Base-by-base conservation (phyloP, 2,888 invertebrate species). In the Lycia hirtaria region DNA sequence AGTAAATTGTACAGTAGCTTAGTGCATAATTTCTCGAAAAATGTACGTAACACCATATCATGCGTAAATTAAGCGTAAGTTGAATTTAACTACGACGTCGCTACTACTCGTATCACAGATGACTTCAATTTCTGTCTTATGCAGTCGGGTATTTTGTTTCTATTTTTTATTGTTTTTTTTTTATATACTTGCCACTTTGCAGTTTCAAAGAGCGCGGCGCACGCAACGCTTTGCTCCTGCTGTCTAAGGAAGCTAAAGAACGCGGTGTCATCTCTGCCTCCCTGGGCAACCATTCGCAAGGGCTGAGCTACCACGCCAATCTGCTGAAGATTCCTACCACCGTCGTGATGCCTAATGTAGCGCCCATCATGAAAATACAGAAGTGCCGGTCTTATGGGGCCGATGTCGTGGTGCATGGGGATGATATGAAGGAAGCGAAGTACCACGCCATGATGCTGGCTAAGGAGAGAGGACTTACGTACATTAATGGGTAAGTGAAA, bases 121-220 rank as follows among this genome's bases (percentile, higher is more conserved):
- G n/a, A n/a, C n/a, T n/a, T n/a, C n/a, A n/a, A n/a, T n/a, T n/a
- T n/a, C n/a, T n/a, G n/a, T n/a, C n/a, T n/a, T n/a, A 14, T 26
- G 1, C 26, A 6, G 26, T 26, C 9, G 26, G 6, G 26, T 26
- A 9, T 26, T 26, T 26, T 9, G 7, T 26, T 26, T 9, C 9
- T 26, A 26, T 26, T 26, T 26, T 6, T 26, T n/a, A 4, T 2
- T n/a, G n/a, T 12, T n/a, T 32, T 32, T 32, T 1, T 12, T 3
- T 32, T n/a, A 6, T 14, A 6, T 7, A 33, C 6, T 7, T 3
- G 4, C 17, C 2, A 10, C 14, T 20, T n/a, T 1, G 4, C 44
- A 97, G 98, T 85, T 98, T 98, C 81, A 98, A 98, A 84, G 98
- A 99, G 80, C 94, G 98, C 60, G 98, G 98, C 0, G 98, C 98